phyloP scores from a whole-genome alignment of 2,797 vertebrate genomes.

The Cyclura pinguis region DNA sequence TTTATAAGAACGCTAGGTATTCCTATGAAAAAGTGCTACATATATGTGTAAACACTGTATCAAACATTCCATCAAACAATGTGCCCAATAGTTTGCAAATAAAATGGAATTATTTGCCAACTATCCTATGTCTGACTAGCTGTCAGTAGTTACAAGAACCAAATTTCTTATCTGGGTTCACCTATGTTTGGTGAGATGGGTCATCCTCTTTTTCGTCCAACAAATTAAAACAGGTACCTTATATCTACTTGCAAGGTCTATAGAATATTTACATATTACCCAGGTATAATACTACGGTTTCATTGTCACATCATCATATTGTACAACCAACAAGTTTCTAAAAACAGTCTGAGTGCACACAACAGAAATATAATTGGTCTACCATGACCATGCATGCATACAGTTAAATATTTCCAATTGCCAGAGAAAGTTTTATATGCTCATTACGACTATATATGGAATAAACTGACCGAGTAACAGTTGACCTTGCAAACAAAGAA shows the following conservation, averaged over 20 bases:
- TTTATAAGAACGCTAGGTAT: background rate
- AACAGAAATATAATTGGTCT: conserved; percentile 40
- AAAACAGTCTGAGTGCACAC: background rate
- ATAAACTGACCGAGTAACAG: background rate
- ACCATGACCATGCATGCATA: conserved; percentile 16
- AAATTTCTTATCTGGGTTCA: background rate
- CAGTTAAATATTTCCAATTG: conserved; percentile 48
- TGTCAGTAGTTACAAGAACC: background rate
- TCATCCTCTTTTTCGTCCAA: background rate
- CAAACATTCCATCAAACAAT: background rate
- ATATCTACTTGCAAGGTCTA: background rate
- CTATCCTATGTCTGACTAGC: background rate
- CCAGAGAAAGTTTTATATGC: conserved; percentile 8
- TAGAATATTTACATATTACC: background rate
- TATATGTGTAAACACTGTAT: background rate
- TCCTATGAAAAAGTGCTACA: background rate
- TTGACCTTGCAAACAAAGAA: background rate
- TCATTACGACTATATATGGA: background rate
- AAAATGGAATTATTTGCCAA: background rate
- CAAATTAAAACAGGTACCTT: background rate
- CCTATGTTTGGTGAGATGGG: background rate
- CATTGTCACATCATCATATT: background rate
- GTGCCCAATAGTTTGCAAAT: background rate
- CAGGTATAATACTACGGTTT: background rate
- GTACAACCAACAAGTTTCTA: conserved; percentile 8